Conservation (phyloP, 2,797 vertebrate genomes). For the Eulemur coronatus region DNA sequence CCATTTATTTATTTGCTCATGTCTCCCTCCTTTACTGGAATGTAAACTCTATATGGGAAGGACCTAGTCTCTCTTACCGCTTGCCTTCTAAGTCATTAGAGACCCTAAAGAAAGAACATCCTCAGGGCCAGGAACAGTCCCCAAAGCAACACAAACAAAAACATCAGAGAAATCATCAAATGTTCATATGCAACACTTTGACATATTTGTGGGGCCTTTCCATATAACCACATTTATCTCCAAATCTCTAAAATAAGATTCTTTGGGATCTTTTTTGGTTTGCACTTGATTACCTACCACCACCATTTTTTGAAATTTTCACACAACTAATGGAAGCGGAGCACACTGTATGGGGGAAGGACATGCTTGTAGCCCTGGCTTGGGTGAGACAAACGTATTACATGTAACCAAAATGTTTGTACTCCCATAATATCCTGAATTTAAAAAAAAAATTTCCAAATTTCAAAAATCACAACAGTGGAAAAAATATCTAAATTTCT, state of each 20-base stretch:
- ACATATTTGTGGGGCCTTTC: neutral
- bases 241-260: neutral
- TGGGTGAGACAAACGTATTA: no score
- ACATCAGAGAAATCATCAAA: neutral
- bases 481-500: neutral
- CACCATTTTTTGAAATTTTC: conserved; percentile 31
- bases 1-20: neutral
- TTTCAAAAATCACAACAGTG: conserved; percentile 15
- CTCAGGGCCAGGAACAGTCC: neutral
- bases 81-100: neutral
- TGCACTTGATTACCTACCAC: neutral
- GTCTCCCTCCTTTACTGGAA: neutral
- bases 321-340: neutral
- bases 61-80: neutral
- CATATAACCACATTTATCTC: no score
- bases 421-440: no score
- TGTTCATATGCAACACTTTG: neutral
- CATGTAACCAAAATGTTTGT: no score
- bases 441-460: neutral
- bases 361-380: no score
- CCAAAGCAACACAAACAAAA: neutral
- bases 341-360: no score
- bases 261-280: neutral
- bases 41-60: neutral
- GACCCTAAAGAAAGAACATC: neutral